These are phyloP conservation scores for Dendronephthya gigantea DNA, from an alignment of 64 coral and sea anemone species.

Conservation along the genomic window DNA sequence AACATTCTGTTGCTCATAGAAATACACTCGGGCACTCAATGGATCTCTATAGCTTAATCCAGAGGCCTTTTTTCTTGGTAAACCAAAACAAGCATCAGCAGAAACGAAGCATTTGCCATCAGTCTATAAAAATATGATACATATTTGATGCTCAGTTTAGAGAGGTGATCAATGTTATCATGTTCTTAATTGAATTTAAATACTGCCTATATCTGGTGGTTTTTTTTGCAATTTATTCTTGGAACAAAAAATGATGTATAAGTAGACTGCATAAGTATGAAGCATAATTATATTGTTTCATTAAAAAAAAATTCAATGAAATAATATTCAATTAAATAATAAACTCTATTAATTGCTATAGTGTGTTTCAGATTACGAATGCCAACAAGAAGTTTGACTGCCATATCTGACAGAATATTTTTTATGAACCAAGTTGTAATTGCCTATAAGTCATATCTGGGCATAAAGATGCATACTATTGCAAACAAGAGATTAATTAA, in stretches of 20 bases:
- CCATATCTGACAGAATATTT: too few species aligned
- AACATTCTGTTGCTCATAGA: constrained; percentile 25
- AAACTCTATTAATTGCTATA: too few species aligned
- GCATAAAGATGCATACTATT: neutral
- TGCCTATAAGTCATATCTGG: neutral
- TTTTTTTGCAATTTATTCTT: too few species aligned
- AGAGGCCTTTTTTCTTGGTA: constrained; percentile 1
- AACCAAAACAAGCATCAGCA: neutral
- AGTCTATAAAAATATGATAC: neutral
- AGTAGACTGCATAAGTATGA: too few species aligned
- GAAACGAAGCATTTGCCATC: neutral
- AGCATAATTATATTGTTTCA: too few species aligned
- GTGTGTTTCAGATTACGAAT: too few species aligned
- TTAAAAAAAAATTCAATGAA: too few species aligned
- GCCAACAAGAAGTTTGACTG: too few species aligned
- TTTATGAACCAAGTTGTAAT: neutral
- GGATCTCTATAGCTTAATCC: constrained; percentile 22
- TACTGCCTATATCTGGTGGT: too few species aligned
- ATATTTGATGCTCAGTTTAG: neutral
- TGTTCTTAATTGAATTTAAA: too few species aligned
- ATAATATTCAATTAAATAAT: too few species aligned
- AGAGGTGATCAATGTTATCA: neutral
- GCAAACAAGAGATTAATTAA: neutral
- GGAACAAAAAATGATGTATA: too few species aligned
- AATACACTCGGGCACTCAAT: constrained; percentile 29